Evolutionary conservation across 2,113 vertebrate species (phyloP).

Genomic region (Archilochus colubris): DNA sequence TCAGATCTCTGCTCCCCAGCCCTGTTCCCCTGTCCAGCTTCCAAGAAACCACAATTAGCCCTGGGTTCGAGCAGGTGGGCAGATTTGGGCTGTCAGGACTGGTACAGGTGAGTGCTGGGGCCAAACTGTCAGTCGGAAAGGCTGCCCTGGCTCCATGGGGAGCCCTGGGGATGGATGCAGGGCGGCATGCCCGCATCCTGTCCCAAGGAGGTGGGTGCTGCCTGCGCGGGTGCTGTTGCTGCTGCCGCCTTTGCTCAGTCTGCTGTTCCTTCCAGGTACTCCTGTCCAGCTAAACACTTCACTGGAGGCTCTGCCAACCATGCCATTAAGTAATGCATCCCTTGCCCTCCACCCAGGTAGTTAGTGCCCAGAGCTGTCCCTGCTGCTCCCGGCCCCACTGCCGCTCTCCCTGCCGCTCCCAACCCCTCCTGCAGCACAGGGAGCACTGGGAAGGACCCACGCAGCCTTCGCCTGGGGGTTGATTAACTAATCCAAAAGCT

Average conservation of each 20-base stretch:
- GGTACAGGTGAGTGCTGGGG: conserved; percentile 16
- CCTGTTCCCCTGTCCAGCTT: not conserved
- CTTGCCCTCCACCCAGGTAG: conserved; percentile 44
- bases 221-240: not conserved
- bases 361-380: not conserved
- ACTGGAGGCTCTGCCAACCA: conserved; percentile 27
- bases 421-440: not conserved
- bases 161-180: not conserved
- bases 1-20: not conserved
- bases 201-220: no score
- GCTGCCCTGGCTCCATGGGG: fast-evolving
- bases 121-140: fast-evolving
- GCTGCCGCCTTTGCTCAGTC: conserved; percentile 6
- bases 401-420: not conserved
- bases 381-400: not conserved
- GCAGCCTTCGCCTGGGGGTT: conserved; percentile 34
- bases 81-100: not conserved
- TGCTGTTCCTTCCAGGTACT: conserved; percentile 62
- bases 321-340: conserved; percentile 17
- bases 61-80: fast-evolving
- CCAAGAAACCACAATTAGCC: fast-evolving
- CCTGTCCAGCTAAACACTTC: not conserved
- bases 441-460: not conserved
- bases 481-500: conserved; percentile 66
- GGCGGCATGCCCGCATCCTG: not conserved